phyloP scores from a whole-genome alignment of 2,113 vertebrate species.

The Galbula dea region DNA sequence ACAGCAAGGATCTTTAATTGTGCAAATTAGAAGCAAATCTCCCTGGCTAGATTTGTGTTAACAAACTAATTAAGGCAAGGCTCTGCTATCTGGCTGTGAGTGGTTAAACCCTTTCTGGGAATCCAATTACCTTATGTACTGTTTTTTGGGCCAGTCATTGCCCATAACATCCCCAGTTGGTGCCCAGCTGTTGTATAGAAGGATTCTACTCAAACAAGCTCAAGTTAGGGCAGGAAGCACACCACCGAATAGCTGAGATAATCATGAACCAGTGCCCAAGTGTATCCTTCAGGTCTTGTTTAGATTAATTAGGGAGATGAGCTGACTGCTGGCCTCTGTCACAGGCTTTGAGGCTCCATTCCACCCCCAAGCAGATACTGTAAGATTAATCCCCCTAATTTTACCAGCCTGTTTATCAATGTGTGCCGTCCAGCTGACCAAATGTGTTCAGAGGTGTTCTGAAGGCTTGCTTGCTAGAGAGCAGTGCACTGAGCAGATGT shows the following conservation, averaged over 20 bases:
- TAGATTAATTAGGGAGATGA: background rate
- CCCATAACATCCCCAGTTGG: background rate
- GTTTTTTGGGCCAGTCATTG: background rate
- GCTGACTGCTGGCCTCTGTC: background rate
- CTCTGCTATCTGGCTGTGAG: background rate
- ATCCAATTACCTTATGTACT: fast-evolving
- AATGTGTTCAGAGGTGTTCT: background rate
- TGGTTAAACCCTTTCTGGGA: background rate
- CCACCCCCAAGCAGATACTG: too few species aligned
- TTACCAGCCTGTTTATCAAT: background rate
- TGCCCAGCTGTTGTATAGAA: background rate
- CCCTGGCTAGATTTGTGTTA: background rate
- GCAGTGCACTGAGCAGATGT: background rate
- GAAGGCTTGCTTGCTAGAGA: background rate
- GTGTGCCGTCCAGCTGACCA: background rate
- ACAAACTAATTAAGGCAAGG: background rate
- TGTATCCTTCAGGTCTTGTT: background rate
- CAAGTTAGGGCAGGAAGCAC: background rate
- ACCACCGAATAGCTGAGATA: background rate
- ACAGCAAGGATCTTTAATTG: background rate
- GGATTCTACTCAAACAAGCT: background rate
- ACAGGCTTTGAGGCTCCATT: background rate
- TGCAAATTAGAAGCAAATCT: background rate
- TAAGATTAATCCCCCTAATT: background rate
- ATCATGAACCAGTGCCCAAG: background rate